phyloP scores from a whole-genome alignment of 2,113 vertebrate species.

The Cephalopholis sonnerati region DNA sequence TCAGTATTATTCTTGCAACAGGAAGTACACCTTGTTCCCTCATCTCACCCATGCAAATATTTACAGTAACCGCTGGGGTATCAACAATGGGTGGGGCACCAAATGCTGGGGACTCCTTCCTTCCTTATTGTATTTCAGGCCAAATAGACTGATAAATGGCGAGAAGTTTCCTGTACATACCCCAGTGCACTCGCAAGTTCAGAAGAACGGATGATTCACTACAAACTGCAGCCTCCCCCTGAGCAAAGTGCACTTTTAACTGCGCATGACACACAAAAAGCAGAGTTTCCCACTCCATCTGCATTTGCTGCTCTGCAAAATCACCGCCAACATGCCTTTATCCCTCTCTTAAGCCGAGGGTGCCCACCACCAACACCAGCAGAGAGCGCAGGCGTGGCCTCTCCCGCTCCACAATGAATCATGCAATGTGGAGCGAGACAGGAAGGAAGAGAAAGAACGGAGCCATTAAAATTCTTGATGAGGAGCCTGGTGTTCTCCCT shows the following conservation, averaged over 20 bases:
- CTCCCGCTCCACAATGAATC: conserved; percentile 59
- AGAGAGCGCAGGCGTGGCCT: conserved; percentile 61
- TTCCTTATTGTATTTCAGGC: conserved; percentile 57
- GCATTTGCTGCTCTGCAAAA: conserved; percentile 16
- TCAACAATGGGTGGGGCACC: conserved; percentile 60
- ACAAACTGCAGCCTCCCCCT: background rate
- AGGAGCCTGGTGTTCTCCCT: conserved; percentile 69
- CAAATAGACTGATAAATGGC: conserved; percentile 28
- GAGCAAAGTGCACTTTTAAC: conserved; percentile 15
- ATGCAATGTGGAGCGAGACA: conserved; percentile 56
- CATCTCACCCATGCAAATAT: conserved; percentile 79
- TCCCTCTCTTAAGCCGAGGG: conserved; percentile 5
- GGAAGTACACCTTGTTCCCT: conserved; percentile 83
- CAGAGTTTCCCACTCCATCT: conserved; percentile 17
- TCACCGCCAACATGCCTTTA: background rate
- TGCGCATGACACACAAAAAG: background rate
- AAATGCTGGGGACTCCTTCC: conserved; percentile 58
- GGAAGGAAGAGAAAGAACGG: conserved; percentile 70
- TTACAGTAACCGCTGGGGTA: conserved; percentile 79
- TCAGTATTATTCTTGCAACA: conserved; percentile 67
- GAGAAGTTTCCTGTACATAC: conserved; percentile 36
- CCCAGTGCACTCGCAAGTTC: background rate
- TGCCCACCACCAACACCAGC: conserved; percentile 54
- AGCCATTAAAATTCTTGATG: conserved; percentile 70
- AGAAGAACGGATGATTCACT: conserved; percentile 28